Evolutionary conservation across 2,797 vertebrate species (phyloP).

Genomic region (Pangasius mekongensis): DNA sequence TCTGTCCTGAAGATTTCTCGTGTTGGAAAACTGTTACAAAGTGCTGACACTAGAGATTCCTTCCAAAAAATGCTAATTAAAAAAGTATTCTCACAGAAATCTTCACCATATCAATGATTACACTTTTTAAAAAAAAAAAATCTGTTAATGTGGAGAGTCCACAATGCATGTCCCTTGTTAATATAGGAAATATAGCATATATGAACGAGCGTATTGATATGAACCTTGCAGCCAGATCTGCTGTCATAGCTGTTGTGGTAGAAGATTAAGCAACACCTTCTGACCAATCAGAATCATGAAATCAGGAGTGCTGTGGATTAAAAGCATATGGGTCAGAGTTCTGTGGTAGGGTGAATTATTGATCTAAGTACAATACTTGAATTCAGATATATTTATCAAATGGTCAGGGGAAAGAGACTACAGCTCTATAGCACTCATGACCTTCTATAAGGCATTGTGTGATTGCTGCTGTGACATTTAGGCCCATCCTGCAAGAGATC

Average conservation of each 20-base stretch:
- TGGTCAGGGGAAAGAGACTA: neutral
- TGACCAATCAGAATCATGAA: constrained; percentile 5
- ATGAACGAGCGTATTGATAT: neutral
- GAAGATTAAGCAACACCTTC: neutral
- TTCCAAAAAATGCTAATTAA: neutral
- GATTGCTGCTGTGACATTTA: constrained; percentile 31
- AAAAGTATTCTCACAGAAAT: neutral
- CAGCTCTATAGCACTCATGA: neutral
- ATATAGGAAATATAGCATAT: neutral
- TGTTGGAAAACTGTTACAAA: neutral
- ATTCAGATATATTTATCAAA: constrained; percentile 1
- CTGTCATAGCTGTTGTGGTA: neutral
- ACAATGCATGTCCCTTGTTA: neutral
- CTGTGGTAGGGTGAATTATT: neutral
- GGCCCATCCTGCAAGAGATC: constrained; percentile 5
- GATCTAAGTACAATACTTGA: neutral
- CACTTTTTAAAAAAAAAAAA: neutral
- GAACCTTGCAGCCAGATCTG: neutral
- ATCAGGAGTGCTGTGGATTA: neutral
- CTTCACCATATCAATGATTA: neutral
- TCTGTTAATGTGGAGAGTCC: neutral
- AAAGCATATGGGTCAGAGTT: neutral
- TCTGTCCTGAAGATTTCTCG: neutral
- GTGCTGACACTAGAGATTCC: no score
- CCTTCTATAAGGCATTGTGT: constrained; percentile 9